Percentiles rank a stretch among this genome's conserved stretches.
phyloP scores from a whole-genome alignment of 1,140 invertebrate genomes.

The Arion vulgaris region DNA sequence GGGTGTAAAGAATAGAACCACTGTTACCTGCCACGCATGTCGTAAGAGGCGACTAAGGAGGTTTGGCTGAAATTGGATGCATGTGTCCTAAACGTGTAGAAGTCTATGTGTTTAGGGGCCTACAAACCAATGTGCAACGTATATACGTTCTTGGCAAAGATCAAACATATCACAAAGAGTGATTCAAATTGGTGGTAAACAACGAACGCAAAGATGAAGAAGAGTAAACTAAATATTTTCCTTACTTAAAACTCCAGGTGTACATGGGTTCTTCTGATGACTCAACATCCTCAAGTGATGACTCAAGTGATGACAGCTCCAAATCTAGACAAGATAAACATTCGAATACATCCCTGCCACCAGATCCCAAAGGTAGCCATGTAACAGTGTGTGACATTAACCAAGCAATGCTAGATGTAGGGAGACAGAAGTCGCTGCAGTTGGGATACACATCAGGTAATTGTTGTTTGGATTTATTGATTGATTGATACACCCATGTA shows the following conservation, averaged over 20 bases:
- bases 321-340: slow-evolving; percentile 15
- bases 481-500: not conserved
- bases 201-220: no score
- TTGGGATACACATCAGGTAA: slow-evolving; percentile 70
- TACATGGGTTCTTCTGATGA: slow-evolving; percentile 39
- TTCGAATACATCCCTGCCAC: not conserved
- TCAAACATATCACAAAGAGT: no score
- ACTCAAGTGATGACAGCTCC: slow-evolving; percentile 43
- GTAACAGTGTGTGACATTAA: slow-evolving; percentile 97
- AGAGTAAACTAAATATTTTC: not conserved
- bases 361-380: slow-evolving; percentile 48
- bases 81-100: no score
- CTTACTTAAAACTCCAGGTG: slow-evolving; percentile 16
- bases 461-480: not conserved
- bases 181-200: no score
- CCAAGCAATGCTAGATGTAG: slow-evolving; percentile 94
- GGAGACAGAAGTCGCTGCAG: slow-evolving; percentile 81
- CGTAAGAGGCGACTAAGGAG: no score
- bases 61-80: no score
- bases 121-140: no score
- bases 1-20: no score
- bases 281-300: slow-evolving; percentile 44
- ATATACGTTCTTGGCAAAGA: no score
- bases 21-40: no score
- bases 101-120: no score